Evolutionary conservation across 2,113 vertebrate species (phyloP), one percentile per base, ranked within the genome.

Genomic region (Lepus europaeus): DNA sequence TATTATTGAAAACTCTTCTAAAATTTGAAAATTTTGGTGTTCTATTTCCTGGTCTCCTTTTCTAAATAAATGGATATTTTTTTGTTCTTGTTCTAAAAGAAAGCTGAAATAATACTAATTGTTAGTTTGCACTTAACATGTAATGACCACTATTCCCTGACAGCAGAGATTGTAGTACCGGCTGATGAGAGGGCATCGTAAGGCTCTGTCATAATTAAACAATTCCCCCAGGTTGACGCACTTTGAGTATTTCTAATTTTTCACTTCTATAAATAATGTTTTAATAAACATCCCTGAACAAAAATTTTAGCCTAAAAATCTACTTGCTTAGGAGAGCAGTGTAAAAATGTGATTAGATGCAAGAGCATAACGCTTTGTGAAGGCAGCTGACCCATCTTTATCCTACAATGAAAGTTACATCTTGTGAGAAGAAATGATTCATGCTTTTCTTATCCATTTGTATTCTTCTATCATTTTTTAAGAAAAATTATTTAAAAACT

Each of bases 71-170:
- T 11, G 13, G 10, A 29, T 22, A 64, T 91, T 89, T 92, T 53
- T 36, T 25, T 80, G 20, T 88, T 63, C 49, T 79, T 74, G 25
- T 81, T 87, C 27, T 61, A 92, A 89, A 85, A 70, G 86, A 82
- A 94, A 95, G 85, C 22, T 45, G 33, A 16, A 90, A 84, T 33
- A 92, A 80, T 49, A 51, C 14, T 22, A 4, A 79, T 64, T 90
- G 12, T 78, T 91, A 61, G 56, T 78, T 93, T 94, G 59, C 73
- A 93, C n/a, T 84, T 87, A 79, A 45, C 49, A 90, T 87, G 93
- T 5, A 87, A 7, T 51, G 36, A 22, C 39, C 79, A 93, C 63
- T 74, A 95, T 88, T 64, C 61, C 63, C 83, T 70, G 31, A 90
- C 45, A 56, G 22, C 64, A 91, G 89, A 66, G 87, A 89, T 25